Evolutionary conservation across 1,140 invertebrate species (phyloP), one percentile per base, ranked within the genome.

Genomic region (Pemphigus obesinymphae): DNA sequence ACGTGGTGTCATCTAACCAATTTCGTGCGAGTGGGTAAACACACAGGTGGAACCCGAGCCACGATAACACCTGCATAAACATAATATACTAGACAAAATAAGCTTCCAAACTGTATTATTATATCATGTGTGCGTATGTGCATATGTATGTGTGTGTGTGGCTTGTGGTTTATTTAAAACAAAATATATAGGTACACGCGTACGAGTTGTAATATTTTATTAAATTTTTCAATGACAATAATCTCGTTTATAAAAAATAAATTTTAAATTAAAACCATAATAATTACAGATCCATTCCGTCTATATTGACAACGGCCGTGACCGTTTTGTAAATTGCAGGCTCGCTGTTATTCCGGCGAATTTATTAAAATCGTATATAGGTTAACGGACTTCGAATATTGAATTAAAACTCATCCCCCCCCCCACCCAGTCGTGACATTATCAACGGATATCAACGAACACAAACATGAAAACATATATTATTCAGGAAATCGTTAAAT

Each of bases 1-100:
- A 58, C 50, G 50, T 31, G 76, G 55, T 61, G 53, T 80, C 55
- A 63, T 80, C 76, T 61, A 61, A 80, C 76, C 76, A 63, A 80
- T 80, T 80, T 80, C 26, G 76, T 80, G 76, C 76, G 76, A 76
- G 76, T 63, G 76, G 53, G 76, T 80, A 80, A 80, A 80, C 76
- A 80, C 76, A 80, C 76, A 80, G 76, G 76, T 80, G 76, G 50
- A 80, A 80, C 76, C 17, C 53, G 55, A 63, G 37, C 37, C 23
- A 0, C 20, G 23, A 78, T 45, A 43, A 58, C 55, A 80, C 53
- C 76, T 63, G 55, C 76, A 45, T 17, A 15, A 63, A 63, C 55
- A 80, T 61, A 45, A 63, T n/a, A n/a, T n/a, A n/a, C n/a, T n/a
- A n/a, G n/a, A 80, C 50, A 80, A 31, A 80, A 61, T 80, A 61